Base-by-base conservation (phyloP, 2,888 invertebrate genomes). In the Hemithea aestivaria region DNA sequence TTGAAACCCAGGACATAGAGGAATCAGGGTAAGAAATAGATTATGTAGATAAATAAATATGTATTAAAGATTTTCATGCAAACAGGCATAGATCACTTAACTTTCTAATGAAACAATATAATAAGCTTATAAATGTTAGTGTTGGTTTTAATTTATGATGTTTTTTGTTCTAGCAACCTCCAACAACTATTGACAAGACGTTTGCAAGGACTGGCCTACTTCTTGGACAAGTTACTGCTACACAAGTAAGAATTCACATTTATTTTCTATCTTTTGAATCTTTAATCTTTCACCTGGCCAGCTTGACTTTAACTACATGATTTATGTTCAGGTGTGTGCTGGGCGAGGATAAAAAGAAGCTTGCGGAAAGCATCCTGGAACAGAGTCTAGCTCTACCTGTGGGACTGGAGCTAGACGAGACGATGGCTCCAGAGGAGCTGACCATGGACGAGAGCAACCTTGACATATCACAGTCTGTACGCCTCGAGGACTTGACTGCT, bases 151-250 rank as follows among this genome's bases (percentile, higher is more conserved):
- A 25, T 1, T 24, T 10, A 12, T 10, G 7, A 8, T 36, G 30
- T 22, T 39, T 45, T 23, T 39, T 43, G 37, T 81, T 82, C 45
- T 57, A 88, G 88, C 23, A 87, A 87, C 53, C 69, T 88, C 5
- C 84, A 88, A 45, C 76, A 87, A 36, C 58, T 91, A 38, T 67
- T 92, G 26, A 89, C 90, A 11, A 83, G 79, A 2, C 85, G 92
- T 21, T 73, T 92, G 31, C 91, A 92, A 69, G 92, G 92, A 53
- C 69, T 92, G 42, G 90, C 92, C 0, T 84, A 88, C 56, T 92
- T 92, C 62, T 71, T 92, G 51, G 91, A 91, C 50, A 90, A 91
- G 40, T 70, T 92, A 21, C 67, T 92, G 11, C 88, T 89, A 39
- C 89, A 91, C 53, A 90, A 90, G 83, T 88, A 77, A 58, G 87